Evolutionary conservation across 1,140 invertebrate genomes (phyloP), one percentile per base, ranked within the genome.

Genomic region (Drosophila parvula): DNA sequence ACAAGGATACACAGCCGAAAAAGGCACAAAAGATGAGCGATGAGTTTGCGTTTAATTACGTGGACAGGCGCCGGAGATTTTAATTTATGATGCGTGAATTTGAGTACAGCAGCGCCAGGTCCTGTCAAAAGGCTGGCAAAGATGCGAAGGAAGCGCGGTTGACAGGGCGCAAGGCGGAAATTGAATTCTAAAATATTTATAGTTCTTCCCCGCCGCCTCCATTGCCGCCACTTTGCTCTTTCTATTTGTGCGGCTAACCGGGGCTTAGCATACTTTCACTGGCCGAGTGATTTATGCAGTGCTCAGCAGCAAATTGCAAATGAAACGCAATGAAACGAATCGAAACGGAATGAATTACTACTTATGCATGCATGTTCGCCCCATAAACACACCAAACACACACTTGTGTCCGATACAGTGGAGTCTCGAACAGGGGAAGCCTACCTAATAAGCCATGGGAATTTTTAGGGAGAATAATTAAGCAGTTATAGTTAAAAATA

Each of bases 111-210:
- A 47, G 44, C 22, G 10, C n/a, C 32, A 45, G 16, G 22, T 16
- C 22, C 27, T 58, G 11, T 2, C 28, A 32, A 51, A 50, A 47
- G 16, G 28, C 50, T 8, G 6, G 12, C 34, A 27, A 38, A 55
- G 50, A 43, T 41, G 51, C 62, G 8, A 73, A 61, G 58, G 58
- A 67, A 41, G 34, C 14, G 45, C 36, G 76, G 69, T 71, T 73
- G 58, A 78, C 57, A 68, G 70, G 65, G 53, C 48, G n/a, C 16
- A 50, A 78, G 59, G 80, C 82, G 82, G 82, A 85, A 85, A 85
- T 85, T 85, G 82, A 85, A 85, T 86, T 82, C 83, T 85, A 85
- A 85, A 85, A 85, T 85, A 85, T 85, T 88, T 79, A 85, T 83
- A 61, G 58, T 53, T 43, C 12, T 28, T 18, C 28, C 16, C 10